Base-by-base conservation (phyloP, 2,113 vertebrate genomes). In the Phalacrocorax pelagicus region DNA sequence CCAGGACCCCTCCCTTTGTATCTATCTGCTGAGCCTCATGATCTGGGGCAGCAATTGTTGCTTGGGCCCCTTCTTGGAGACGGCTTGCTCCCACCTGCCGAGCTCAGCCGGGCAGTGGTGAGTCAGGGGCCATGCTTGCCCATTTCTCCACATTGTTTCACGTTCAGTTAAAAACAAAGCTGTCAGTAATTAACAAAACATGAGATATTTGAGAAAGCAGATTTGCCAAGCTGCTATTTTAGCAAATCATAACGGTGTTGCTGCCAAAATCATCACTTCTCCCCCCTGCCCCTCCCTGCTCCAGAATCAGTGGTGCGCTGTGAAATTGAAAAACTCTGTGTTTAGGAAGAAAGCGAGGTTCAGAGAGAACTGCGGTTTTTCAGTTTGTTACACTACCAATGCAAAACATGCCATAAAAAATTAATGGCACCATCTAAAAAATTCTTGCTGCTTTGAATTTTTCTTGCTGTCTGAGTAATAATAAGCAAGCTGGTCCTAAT, bases 121-220 rank as follows among this genome's bases (percentile, higher is more conserved):
- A 98, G 94, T 95, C 90, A 91, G 96, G 91, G 87, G 88, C 93
- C 92, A 72, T 19, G 32, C 97, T 97, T 97, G 96, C 87, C 91
- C 91, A 81, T 96, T 94, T 96, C 88, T 94, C 96, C 81, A 95
- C 78, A 93, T 97, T 96, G 97, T 94, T 97, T 97, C 96, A 97
- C 91, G 91, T 98, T 97, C 97, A 96, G 97, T 97, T 97, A 97
- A 96, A 98, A 98, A 95, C 95, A 96, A 98, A 93, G 79, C 97
- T 97, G 97, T 97, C 96, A 93, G 96, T 97, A 98, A 98, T 98
- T 98, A 98, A 94, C 90, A 96, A 96, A 98, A 97, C 97, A 97
- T 92, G 96, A 97, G 94, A 94, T 95, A 94, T 97, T 97, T 97
- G 95, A 97, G 98, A 98, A 98, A 97, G 93, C 96, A 97, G 87